Evolutionary conservation across 2,113 vertebrate species (phyloP).

Genomic region (Platichthys flesus): DNA sequence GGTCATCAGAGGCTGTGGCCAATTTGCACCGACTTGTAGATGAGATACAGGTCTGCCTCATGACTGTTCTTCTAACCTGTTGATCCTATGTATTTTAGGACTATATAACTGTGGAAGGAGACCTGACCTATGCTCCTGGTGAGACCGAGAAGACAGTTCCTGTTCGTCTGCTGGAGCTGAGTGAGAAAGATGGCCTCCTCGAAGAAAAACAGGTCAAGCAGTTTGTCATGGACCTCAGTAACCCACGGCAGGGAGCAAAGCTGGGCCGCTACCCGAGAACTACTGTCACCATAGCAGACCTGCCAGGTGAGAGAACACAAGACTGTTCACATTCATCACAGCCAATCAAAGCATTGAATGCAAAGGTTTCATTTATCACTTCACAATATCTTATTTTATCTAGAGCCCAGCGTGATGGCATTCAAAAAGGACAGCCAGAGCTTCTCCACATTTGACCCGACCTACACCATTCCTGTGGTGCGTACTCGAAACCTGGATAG

Average conservation of each 20-base stretch:
- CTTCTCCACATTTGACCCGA: slow-evolving; percentile 67
- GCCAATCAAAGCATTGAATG: slow-evolving; percentile 54
- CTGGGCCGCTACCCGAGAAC: slow-evolving; percentile 89
- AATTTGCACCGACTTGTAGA: no score
- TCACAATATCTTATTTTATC: background rate
- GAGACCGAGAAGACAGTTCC: slow-evolving; percentile 91
- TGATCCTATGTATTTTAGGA: slow-evolving; percentile 81
- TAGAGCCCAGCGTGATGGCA: slow-evolving; percentile 79
- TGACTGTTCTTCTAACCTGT: background rate
- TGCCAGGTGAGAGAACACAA: slow-evolving; percentile 74
- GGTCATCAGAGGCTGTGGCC: background rate
- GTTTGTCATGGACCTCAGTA: slow-evolving; percentile 91
- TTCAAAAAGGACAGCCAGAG: slow-evolving; percentile 81
- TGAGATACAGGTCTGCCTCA: background rate
- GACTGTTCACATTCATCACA: slow-evolving; percentile 49
- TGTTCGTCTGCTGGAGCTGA: slow-evolving; percentile 89
- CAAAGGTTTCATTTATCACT: slow-evolving; percentile 29
- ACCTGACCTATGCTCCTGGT: slow-evolving; percentile 86
- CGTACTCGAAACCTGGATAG: slow-evolving; percentile 73
- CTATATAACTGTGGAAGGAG: slow-evolving; percentile 88
- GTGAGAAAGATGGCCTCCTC: slow-evolving; percentile 87
- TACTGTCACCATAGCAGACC: slow-evolving; percentile 89
- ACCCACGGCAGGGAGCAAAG: slow-evolving; percentile 90
- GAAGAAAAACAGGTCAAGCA: slow-evolving; percentile 87
- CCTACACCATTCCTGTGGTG: slow-evolving; percentile 80